These are phyloP conservation scores for Cariama cristata DNA, from an alignment of 2,113 vertebrate genomes.

Conservation along the genomic window DNA sequence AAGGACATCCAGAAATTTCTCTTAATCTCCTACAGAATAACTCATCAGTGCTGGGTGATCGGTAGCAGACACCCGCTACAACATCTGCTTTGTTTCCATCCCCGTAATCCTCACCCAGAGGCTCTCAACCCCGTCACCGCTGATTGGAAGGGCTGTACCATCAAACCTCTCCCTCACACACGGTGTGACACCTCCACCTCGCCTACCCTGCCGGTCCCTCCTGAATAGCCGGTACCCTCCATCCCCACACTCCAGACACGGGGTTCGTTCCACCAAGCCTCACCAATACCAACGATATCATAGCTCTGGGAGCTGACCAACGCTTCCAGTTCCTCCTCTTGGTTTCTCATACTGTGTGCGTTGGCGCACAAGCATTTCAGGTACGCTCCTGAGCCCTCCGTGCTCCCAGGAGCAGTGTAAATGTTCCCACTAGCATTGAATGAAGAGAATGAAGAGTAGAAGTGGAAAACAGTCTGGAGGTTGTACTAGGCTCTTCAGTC, in stretches of 20 bases:
- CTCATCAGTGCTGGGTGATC: too few relatives aligned
- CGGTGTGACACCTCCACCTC: background rate
- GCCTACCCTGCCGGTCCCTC: too few relatives aligned
- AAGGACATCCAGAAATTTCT: too few relatives aligned
- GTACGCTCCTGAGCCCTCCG: background rate
- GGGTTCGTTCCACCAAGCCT: background rate
- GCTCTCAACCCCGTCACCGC: too few relatives aligned
- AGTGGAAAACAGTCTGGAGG: too few relatives aligned
- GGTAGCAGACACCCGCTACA: too few relatives aligned
- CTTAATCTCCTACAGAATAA: too few relatives aligned
- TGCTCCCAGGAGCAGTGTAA: background rate
- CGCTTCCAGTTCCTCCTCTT: background rate
- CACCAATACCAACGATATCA: background rate
- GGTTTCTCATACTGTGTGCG: background rate
- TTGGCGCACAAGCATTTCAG: background rate
- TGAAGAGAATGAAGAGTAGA: too few relatives aligned
- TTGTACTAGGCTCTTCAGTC: too few relatives aligned
- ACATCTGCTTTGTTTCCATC: too few relatives aligned
- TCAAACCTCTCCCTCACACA: background rate
- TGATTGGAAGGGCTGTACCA: background rate
- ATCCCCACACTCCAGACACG: background rate
- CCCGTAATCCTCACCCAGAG: too few relatives aligned
- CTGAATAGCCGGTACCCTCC: background rate
- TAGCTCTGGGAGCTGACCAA: background rate
- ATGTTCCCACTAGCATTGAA: background rate